Conservation (phyloP, 2,888 invertebrate genomes). For the Adela reaumurella region DNA sequence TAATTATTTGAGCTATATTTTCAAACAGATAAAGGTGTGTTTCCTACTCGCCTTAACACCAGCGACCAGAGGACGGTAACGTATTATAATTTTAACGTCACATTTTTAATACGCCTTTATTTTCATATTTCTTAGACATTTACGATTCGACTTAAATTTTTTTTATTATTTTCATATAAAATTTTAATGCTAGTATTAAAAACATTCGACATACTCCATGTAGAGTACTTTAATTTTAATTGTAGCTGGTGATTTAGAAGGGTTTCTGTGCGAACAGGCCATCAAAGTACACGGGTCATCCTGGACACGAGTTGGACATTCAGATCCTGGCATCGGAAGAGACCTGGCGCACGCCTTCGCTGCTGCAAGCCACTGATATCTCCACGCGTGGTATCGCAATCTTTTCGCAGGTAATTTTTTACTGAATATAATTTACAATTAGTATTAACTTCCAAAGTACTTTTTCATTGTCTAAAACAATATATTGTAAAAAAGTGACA, state of each 20-base stretch:
- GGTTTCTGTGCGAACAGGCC: slow-evolving; percentile 28
- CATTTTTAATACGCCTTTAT: slow-evolving; percentile 1
- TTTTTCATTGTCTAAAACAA: too few relatives aligned
- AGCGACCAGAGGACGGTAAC: too few relatives aligned
- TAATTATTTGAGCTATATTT: too few relatives aligned
- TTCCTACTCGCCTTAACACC: too few relatives aligned
- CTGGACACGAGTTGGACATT: slow-evolving; percentile 68
- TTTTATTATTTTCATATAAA: neutral
- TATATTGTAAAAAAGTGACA: too few relatives aligned
- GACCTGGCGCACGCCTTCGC: slow-evolving; percentile 83
- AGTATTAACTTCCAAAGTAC: too few relatives aligned
- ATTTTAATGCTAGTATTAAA: too few relatives aligned
- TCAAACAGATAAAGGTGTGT: too few relatives aligned
- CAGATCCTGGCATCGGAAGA: slow-evolving; percentile 79
- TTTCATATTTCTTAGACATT: neutral
- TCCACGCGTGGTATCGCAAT: slow-evolving; percentile 69
- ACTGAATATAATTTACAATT: too few relatives aligned
- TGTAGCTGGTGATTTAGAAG: too few relatives aligned
- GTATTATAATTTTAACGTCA: too few relatives aligned
- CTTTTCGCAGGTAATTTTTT: slow-evolving; percentile 80
- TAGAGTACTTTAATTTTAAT: too few relatives aligned
- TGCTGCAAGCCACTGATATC: slow-evolving; percentile 66
- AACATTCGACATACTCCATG: neutral
- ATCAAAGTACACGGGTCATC: slow-evolving; percentile 55
- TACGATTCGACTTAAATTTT: neutral